Evolutionary conservation across 2,888 invertebrate genomes (phyloP).

Genomic region (Heliconius sara): DNA sequence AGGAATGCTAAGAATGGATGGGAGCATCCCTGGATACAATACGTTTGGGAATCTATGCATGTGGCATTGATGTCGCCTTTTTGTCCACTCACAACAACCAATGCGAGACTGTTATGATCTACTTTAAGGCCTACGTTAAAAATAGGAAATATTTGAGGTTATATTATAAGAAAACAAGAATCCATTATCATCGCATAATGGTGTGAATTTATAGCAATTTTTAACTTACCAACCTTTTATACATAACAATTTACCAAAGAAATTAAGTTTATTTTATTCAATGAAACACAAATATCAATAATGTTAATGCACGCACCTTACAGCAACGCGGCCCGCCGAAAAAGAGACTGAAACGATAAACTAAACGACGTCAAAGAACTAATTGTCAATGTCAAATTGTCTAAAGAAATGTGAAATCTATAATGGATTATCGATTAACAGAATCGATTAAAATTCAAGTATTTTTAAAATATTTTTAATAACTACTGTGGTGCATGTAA

Average conservation of each 20-base stretch:
- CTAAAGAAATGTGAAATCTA: neutral
- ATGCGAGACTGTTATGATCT: constrained; percentile 63
- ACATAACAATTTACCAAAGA: neutral
- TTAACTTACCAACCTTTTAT: neutral
- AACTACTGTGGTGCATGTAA: neutral
- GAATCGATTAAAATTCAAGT: neutral
- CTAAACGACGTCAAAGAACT: constrained; percentile 18
- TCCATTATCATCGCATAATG: constrained; percentile 59
- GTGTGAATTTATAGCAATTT: neutral
- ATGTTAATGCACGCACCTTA: constrained; percentile 61
- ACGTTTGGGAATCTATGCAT: constrained; percentile 66
- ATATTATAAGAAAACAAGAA: constrained; percentile 46
- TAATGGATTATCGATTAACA: neutral
- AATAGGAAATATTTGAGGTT: neutral
- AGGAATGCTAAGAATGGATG: constrained; percentile 20
- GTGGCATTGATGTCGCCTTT: constrained; percentile 67
- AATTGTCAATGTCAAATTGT: constrained; percentile 3
- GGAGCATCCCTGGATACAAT: constrained; percentile 47
- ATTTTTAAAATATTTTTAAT: neutral
- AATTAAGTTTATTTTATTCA: constrained; percentile 21
- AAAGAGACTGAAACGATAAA: constrained; percentile 52
- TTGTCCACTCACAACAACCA: constrained; percentile 63
- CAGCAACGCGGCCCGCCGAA: constrained; percentile 67
- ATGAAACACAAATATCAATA: constrained; percentile 22
- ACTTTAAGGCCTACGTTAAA: constrained; percentile 59